Base-by-base conservation (phyloP, 2,113 vertebrate genomes). In the Tupaia tana region DNA sequence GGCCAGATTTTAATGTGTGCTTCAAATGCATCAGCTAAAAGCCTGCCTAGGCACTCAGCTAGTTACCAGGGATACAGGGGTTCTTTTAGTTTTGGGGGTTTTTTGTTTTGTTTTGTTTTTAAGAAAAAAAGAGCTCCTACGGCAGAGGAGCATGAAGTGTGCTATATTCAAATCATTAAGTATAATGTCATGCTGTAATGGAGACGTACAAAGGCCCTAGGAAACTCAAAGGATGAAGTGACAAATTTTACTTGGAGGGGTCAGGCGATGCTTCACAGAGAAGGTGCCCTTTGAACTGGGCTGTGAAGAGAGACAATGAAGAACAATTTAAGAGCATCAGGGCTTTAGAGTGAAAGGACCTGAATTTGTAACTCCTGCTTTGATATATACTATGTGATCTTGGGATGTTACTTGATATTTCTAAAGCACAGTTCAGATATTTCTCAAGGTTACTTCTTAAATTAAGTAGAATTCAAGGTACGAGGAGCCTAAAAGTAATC, bases 271-370 rank as follows among this genome's bases (percentile, higher is more conserved):
- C 24, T 56, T 90, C 90, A 73, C 29, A 85, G 63, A 75, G 52
- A 22, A 69, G 81, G 18, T 81, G 7, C 66, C 84, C 80, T 96
- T 94, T 94, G 85, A 95, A 86, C 58, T 73, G 31, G 31, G 64
- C 63, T 90, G 52, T 85, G 63, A 90, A 93, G 58, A 94, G 59
- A 91, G 59, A 67, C 34, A 74, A 58, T 86, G 67, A 11, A 80
- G 78, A 95, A 74, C 31, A 31, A 87, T 83, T 93, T 75, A 90
- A 94, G 91, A 81, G 74, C 77, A 88, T 92, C 43, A 61, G 43
- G 43, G 61, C 90, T 84, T 90, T 87, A 31, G 85, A 80, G 66
- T 90, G 93, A 81, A 74, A 89, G 58, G 87, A 27, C 34, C 63
- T 29, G 24, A 70, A 22, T 90, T 52, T 56, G n/a, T 70, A 83